Conservation (phyloP, 2,113 vertebrate genomes). For the Microcebus griseorufus region DNA sequence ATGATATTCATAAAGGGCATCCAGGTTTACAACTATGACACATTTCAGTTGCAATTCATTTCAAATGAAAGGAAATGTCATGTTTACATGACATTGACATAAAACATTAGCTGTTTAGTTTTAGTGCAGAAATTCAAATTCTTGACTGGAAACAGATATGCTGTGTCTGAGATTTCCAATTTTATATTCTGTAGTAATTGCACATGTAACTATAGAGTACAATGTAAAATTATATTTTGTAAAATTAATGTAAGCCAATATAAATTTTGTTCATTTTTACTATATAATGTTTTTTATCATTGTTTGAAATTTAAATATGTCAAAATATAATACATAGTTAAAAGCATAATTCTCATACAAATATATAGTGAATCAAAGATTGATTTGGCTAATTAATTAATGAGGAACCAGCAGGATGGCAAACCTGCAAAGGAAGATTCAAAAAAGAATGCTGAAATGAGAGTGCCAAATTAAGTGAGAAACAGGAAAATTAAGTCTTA, state of each 20-base stretch:
- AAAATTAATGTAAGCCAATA: not conserved
- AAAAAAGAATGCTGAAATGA: not conserved
- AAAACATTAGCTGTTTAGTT: constrained; percentile 40
- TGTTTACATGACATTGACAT: constrained; percentile 27
- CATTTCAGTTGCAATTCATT: constrained; percentile 31
- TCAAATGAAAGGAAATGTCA: constrained; percentile 53
- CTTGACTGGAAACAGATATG: constrained; percentile 33
- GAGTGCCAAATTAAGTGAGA: not conserved
- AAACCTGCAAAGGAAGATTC: not conserved
- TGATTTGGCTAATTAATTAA: not conserved
- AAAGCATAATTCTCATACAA: not conserved
- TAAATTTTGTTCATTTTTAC: not conserved
- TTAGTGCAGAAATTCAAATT: constrained; percentile 53
- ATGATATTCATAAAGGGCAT: constrained; percentile 37
- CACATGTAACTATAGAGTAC: not conserved
- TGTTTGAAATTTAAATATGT: not conserved
- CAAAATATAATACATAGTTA: not conserved
- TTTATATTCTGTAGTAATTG: constrained; percentile 23
- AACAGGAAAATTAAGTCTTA: not conserved
- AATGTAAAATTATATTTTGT: not conserved
- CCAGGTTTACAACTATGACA: constrained; percentile 26
- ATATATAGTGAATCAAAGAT: not conserved
- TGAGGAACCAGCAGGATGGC: not conserved
- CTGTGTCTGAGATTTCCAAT: not conserved
- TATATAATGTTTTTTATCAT: not conserved